Conservation (phyloP, 2,797 vertebrate genomes). For the Tokudaia tokunoshimensis region DNA sequence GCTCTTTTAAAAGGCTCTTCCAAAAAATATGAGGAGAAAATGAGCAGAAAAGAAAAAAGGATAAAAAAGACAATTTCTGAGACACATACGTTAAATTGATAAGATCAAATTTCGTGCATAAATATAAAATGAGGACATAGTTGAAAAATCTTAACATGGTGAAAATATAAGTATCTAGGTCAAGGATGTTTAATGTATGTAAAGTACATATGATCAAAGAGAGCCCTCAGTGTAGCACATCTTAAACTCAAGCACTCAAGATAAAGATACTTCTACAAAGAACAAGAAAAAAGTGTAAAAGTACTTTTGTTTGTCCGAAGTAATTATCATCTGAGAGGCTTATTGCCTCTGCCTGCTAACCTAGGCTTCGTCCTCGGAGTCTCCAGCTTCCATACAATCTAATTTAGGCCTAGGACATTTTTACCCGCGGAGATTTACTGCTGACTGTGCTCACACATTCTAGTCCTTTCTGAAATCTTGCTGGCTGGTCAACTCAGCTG, state of each 20-base stretch:
- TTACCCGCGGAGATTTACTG: neutral
- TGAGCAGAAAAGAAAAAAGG: too few relatives aligned
- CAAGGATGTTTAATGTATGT: neutral
- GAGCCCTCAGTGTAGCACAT: neutral
- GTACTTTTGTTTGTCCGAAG: neutral
- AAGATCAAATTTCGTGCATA: neutral
- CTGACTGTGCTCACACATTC: neutral
- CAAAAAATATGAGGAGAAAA: neutral
- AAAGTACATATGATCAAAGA: neutral
- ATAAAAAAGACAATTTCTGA: neutral
- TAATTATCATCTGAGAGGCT: neutral
- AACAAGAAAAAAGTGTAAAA: neutral
- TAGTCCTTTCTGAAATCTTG: neutral
- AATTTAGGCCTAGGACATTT: neutral
- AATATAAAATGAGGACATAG: neutral
- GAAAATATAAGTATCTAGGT: neutral
- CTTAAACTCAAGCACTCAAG: neutral
- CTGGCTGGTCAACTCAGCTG: neutral
- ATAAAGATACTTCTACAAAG: neutral
- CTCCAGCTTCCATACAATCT: neutral
- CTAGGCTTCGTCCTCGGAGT: neutral
- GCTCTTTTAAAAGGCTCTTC: too few relatives aligned
- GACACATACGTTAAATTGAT: neutral
- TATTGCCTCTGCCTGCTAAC: neutral
- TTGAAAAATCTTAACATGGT: neutral